Base-by-base conservation (phyloP, 2,888 invertebrate species). In the Agapostemon virescens region DNA sequence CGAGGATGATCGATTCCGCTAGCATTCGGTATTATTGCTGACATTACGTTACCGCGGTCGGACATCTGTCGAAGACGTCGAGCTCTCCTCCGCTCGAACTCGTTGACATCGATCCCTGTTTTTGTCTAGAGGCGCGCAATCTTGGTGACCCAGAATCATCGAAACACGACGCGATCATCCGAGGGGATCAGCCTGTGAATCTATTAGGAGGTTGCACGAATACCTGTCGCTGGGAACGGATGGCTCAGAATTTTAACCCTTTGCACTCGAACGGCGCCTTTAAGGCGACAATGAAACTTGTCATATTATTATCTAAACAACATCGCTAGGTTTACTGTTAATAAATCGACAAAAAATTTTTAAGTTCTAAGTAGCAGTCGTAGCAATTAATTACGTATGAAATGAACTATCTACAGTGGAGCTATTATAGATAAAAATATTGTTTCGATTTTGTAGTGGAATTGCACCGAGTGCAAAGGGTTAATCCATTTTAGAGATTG, bases 1-100 rank as follows among this genome's bases (percentile, higher is more conserved):
- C 77, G 79, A 63, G 80, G 71, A 84, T 88, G 87, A 88, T 88
- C 87, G 88, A 88, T 88, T 88, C 85, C 69, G 72, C 77, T 77
- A 82, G 84, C 85, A 84, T 85, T 81, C 84, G 80, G 84, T 74
- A 78, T 85, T 82, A 84, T 83, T 82, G 81, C 83, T 84, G 86
- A 87, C 84, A 79, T 83, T 84, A 77, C 83, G 84, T 78, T 88
- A 87, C 85, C 86, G 70, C 36, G 82, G 84, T 84, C 83, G 85
- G 85, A 84, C 84, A 81, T 84, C 81, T 84, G 86, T 84, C 84
- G 74, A 58, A 42, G 73, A 55, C 20, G 73, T 13, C 73, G 55
- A 49, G 30, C 45, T 58, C 40, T 23, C 61, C 36, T 36, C 26
- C 11, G 20, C 20, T 26, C 11, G 30, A 45, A 9, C 66, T 61